Evolutionary conservation across 2,113 vertebrate species (phyloP).

Genomic region (Cephalopterus ornatus): DNA sequence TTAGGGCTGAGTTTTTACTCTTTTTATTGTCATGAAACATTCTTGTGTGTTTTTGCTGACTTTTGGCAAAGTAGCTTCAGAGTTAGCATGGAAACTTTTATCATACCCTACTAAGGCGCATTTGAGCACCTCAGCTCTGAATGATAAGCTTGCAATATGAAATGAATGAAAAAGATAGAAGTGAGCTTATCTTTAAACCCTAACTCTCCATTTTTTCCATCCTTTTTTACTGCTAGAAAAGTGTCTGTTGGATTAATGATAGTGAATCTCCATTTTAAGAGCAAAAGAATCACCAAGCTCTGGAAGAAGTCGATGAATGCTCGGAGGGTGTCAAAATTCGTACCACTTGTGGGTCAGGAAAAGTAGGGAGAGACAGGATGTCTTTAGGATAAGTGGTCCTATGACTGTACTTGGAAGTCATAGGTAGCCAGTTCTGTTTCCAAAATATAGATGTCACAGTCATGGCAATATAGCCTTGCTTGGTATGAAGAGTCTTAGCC

Average conservation of each 20-base stretch:
- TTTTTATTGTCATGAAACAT: background rate
- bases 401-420: background rate
- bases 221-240: background rate
- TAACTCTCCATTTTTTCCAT: background rate
- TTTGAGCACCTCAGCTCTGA: background rate
- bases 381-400: background rate
- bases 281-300: background rate
- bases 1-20: background rate
- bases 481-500: background rate
- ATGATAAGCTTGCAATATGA: background rate
- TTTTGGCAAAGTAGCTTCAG: background rate
- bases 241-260: background rate
- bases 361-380: background rate
- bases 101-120: background rate
- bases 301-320: background rate
- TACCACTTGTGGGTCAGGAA: background rate
- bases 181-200: background rate
- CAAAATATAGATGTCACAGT: background rate
- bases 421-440: background rate
- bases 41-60: background rate
- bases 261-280: background rate
- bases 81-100: background rate
- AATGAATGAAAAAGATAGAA: background rate
- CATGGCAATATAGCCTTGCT: background rate
- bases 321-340: background rate